phyloP scores from a whole-genome alignment of 2,797 vertebrate genomes.

The Acanthopagrus latus region DNA sequence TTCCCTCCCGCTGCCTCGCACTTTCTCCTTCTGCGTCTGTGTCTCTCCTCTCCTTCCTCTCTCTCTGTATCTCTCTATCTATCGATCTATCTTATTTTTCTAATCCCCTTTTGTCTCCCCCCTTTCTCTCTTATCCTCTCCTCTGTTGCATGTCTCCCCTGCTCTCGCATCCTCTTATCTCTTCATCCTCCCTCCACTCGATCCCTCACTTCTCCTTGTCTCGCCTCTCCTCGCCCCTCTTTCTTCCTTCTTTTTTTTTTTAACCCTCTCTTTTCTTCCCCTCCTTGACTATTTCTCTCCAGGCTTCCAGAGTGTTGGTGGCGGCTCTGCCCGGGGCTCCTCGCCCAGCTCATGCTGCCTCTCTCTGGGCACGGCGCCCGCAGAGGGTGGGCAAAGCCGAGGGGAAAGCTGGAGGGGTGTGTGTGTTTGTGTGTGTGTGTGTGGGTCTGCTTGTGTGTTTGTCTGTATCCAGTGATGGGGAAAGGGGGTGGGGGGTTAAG shows the following conservation, averaged over 20 bases:
- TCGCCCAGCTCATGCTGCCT: slow-evolving; percentile 64
- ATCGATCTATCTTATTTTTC: slow-evolving; percentile 74
- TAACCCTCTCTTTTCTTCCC: slow-evolving; percentile 3
- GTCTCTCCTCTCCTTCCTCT: slow-evolving; percentile 57
- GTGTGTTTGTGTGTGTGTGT: slow-evolving; percentile 36
- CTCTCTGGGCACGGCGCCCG: slow-evolving; percentile 72
- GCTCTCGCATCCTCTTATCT: slow-evolving; percentile 71
- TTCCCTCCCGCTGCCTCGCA: slow-evolving; percentile 59
- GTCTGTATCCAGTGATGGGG: slow-evolving; percentile 42
- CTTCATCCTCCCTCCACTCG: slow-evolving; percentile 64
- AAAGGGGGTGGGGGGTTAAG: slow-evolving; percentile 19
- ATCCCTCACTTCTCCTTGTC: slow-evolving; percentile 47
- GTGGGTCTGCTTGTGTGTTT: slow-evolving; percentile 24
- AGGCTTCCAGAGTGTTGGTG: slow-evolving; percentile 42
- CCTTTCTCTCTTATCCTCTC: slow-evolving; percentile 58
- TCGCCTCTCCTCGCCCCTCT: slow-evolving; percentile 19
- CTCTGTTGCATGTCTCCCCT: slow-evolving; percentile 65
- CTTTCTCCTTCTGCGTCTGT: slow-evolving; percentile 57
- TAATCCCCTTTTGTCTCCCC: slow-evolving; percentile 71
- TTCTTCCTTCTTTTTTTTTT: slow-evolving; percentile 26
- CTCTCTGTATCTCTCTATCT: slow-evolving; percentile 67
- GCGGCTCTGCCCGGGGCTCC: slow-evolving; percentile 62
- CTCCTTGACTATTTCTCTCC: slow-evolving; percentile 43
- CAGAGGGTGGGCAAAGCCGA: slow-evolving; percentile 63
- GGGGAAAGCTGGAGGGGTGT: slow-evolving; percentile 54